Percentiles rank a stretch among this genome's conserved stretches.
These are phyloP conservation scores for Montipora sp. DNA, from an alignment of 64 coral and sea anemone species.

Conservation along the genomic window DNA sequence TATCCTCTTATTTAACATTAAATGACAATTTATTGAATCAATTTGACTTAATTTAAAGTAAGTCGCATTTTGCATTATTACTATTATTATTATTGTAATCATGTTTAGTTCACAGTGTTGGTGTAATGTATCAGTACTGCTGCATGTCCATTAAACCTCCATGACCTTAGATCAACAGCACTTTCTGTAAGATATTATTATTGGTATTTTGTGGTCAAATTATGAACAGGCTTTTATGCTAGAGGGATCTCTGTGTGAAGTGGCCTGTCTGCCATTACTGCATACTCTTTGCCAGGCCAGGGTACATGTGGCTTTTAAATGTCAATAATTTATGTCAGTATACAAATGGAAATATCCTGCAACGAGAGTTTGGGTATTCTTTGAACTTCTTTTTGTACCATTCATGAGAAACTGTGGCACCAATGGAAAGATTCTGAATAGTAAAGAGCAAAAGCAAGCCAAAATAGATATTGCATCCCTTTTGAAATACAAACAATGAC, in stretches of 20 bases:
- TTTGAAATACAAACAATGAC: slow-evolving; percentile 82
- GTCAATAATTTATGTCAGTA: slow-evolving; percentile 1
- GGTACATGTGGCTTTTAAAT: too few species aligned
- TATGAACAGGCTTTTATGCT: too few species aligned
- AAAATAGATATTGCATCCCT: slow-evolving; percentile 66
- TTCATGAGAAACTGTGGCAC: slow-evolving; percentile 77
- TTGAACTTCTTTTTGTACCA: slow-evolving; percentile 96
- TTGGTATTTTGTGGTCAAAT: too few species aligned
- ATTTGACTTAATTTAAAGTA: too few species aligned
- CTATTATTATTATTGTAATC: too few species aligned
- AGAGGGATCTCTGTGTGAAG: too few species aligned
- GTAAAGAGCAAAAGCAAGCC: slow-evolving; percentile 84
- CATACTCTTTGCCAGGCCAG: too few species aligned
- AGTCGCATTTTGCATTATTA: too few species aligned
- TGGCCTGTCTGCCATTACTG: too few species aligned
- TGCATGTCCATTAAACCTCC: not conserved
- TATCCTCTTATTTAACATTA: too few species aligned
- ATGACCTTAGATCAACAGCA: not conserved
- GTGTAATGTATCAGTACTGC: not conserved
- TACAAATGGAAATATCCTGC: slow-evolving; percentile 85
- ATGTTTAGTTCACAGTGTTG: not conserved
- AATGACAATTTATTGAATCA: too few species aligned
- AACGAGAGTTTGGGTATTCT: slow-evolving; percentile 85
- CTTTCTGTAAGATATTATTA: too few species aligned
- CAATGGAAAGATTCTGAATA: slow-evolving; percentile 81